Evolutionary conservation across 1,140 invertebrate species (phyloP).

Genomic region (Oryctes rhinoceros): DNA sequence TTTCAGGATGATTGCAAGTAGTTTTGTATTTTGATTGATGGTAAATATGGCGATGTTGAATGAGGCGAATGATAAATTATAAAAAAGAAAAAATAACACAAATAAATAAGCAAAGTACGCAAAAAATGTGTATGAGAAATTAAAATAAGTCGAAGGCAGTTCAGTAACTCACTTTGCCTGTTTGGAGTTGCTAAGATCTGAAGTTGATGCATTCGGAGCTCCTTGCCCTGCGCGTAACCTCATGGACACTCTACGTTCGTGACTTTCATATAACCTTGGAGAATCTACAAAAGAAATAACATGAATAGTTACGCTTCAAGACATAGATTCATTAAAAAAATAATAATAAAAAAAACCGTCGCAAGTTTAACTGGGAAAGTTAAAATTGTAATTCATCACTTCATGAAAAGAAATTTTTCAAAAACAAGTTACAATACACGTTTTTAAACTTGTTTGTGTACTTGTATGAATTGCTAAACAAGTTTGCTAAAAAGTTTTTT

Average conservation of each 20-base stretch:
- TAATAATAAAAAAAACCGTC: no score
- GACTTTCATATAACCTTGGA: slow-evolving; percentile 63
- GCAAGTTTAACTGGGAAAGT: no score
- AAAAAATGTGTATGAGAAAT: slow-evolving; percentile 37
- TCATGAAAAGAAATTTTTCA: no score
- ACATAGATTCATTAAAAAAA: no score
- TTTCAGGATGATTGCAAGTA: slow-evolving; percentile 21
- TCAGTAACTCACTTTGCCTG: slow-evolving; percentile 60
- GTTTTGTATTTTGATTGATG: slow-evolving; percentile 39
- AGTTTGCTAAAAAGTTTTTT: no score
- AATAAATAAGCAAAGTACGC: not conserved
- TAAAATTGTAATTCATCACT: no score
- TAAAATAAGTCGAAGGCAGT: not conserved
- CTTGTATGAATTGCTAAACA: no score
- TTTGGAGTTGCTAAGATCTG: slow-evolving; percentile 59
- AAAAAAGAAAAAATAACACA: slow-evolving; percentile 39
- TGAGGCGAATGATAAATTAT: slow-evolving; percentile 37
- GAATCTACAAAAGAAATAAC: slow-evolving; percentile 56
- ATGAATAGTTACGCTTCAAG: not conserved
- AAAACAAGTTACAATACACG: no score
- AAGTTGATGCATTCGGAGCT: slow-evolving; percentile 59
- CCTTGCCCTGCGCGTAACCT: slow-evolving; percentile 61
- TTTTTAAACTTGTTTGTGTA: no score
- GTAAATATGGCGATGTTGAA: slow-evolving; percentile 36
- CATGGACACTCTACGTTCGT: slow-evolving; percentile 64